Base-by-base conservation (phyloP, 2,113 vertebrate species). In the Lasiurus borealis region DNA sequence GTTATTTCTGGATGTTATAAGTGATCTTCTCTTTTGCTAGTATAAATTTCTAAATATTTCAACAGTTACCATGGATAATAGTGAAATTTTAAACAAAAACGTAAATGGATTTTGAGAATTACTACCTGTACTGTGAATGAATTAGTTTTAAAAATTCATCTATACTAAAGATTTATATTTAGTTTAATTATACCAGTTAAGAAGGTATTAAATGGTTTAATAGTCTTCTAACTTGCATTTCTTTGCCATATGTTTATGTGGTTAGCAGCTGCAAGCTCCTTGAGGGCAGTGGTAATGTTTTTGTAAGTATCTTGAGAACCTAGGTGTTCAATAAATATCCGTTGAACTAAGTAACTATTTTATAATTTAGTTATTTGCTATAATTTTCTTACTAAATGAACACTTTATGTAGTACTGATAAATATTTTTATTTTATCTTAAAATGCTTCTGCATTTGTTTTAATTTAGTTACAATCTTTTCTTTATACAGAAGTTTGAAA, bases 161-260 rank as follows among this genome's bases (percentile, higher is more conserved):
- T 52, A 81, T 48, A 57, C 6, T 16, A 77, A 72, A 29, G 3
- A 77, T 85, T 82, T 94, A 83, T 34, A 85, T 66, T 94, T 66
- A 91, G 76, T 40, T 85, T 85, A 66, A 88, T 57, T 77, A 85
- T 76, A 40, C 34, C 66, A 81, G 48, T 76, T 94, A 92, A 90
- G 19, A 34, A 76, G 29, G 11, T 69, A 82, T 75, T 68, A 75
- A 71, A 84, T 85, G 44, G 8, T 80, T 87, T 87, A 90, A 88
- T 72, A 36, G 25, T 31, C 46, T 92, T 91, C 64, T 75, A 66
- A 93, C 93, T 93, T 88, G 36, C 40, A 87, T 84, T 86, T 75
- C 34, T 95, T 71, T 54, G 34, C 27, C 57, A 88, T 90, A 86
- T 64, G 72, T 68, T 64, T 90, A 36, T 64, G 62, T 46, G 66